Percentiles rank a stretch among this genome's conserved stretches.
phyloP scores from a whole-genome alignment of 2,797 vertebrate genomes.

The Amazona finschi region DNA sequence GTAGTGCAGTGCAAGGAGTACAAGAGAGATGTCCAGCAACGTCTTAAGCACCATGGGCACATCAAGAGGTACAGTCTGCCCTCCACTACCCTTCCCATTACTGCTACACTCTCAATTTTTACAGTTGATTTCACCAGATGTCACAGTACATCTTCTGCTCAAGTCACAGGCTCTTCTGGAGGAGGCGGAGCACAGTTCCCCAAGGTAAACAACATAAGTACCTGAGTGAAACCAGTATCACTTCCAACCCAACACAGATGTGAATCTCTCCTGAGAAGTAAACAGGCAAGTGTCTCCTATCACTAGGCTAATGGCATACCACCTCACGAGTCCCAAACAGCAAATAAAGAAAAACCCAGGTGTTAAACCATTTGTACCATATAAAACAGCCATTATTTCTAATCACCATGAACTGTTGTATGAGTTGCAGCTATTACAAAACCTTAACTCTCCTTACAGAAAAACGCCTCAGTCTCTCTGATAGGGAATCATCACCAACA shows the following conservation, averaged over 20 bases:
- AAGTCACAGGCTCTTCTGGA: neutral
- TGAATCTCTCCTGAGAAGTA: neutral
- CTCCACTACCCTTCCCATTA: neutral
- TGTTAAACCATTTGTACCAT: neutral
- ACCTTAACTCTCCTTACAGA: neutral
- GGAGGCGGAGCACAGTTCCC: neutral
- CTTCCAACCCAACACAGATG: neutral
- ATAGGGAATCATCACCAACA: neutral
- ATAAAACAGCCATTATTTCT: neutral
- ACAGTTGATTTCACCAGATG: neutral
- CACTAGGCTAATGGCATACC: neutral
- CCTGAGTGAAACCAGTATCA: neutral
- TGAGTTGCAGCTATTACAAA: neutral
- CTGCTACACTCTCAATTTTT: neutral
- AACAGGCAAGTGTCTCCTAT: neutral
- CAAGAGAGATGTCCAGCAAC: neutral
- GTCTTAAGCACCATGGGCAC: neutral
- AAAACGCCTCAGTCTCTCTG: neutral
- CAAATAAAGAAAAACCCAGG: neutral
- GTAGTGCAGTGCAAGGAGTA: too few species aligned
- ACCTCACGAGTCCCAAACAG: neutral
- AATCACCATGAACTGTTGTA: neutral
- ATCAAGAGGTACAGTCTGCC: fast-evolving
- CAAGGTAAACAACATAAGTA: neutral
- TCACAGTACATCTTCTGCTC: neutral